Conservation (phyloP, 1,140 invertebrate genomes). For the Cotesia chilonis region DNA sequence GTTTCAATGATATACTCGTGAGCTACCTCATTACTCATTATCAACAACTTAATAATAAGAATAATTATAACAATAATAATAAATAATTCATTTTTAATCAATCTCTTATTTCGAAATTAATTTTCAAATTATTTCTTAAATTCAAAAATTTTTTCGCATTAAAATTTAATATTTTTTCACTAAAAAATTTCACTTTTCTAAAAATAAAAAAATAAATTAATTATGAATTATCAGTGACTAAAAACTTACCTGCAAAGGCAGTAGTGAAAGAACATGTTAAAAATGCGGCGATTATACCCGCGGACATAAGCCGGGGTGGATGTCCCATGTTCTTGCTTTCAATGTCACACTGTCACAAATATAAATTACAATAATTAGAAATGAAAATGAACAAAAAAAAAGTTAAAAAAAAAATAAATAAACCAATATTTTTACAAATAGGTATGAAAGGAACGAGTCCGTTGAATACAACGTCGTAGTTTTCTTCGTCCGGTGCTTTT, state of each 20-base stretch:
- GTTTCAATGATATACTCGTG: constrained; percentile 53
- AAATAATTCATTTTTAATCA: constrained; percentile 19
- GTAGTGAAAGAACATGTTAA: constrained; percentile 49
- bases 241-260: constrained; percentile 47
- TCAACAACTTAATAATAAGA: not conserved
- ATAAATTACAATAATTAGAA: constrained; percentile 22
- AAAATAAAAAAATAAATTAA: not conserved
- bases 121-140: not conserved
- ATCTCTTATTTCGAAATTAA: not conserved
- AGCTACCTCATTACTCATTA: constrained; percentile 35
- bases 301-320: constrained; percentile 54
- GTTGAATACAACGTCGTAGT: constrained; percentile 60
- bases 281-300: constrained; percentile 49
- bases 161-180: too few relatives aligned
- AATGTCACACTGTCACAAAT: constrained; percentile 24
- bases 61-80: not conserved
- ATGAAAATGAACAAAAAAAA: constrained; percentile 15
- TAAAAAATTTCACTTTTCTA: too few relatives aligned
- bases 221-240: not conserved
- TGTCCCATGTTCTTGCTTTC: constrained; percentile 50
- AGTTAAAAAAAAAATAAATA: not conserved
- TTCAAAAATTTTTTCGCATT: too few relatives aligned
- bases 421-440: constrained; percentile 16
- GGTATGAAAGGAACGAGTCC: constrained; percentile 45
- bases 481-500: constrained; percentile 63